These are phyloP conservation scores for Unio pictorum DNA, from an alignment of 2,888 invertebrate genomes.

Conservation along the genomic window DNA sequence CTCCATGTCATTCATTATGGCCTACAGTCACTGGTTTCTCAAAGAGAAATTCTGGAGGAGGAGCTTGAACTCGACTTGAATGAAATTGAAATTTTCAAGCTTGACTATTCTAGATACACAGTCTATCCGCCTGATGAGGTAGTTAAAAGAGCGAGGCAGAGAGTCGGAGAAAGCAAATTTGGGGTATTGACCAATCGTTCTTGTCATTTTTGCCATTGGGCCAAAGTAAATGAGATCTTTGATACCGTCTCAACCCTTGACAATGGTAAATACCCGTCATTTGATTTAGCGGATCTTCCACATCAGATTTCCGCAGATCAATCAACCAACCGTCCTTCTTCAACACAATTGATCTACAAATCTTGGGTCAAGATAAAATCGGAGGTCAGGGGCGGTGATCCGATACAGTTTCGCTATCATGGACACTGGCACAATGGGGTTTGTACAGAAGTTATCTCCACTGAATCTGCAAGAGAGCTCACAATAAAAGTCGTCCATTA, in stretches of 20 bases:
- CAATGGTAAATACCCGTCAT: not conserved
- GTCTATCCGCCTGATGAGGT: constrained; percentile 13
- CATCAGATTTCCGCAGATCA: too few relatives aligned
- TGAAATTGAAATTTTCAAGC: not conserved
- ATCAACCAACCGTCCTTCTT: too few relatives aligned
- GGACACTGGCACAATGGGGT: constrained; percentile 12
- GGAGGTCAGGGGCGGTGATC: constrained; percentile 13
- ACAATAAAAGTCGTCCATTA: constrained; percentile 12
- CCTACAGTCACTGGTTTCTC: constrained; percentile 2
- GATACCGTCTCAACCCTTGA: not conserved
- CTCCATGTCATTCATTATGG: constrained; percentile 17
- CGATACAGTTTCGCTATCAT: constrained; percentile 7
- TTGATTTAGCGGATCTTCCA: not conserved
- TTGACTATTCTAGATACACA: constrained; percentile 7
- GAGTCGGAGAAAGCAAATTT: constrained; percentile 23
- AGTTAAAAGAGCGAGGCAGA: constrained; percentile 15
- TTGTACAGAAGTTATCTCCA: constrained; percentile 8
- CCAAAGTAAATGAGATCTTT: constrained; percentile 11
- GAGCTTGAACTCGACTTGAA: constrained; percentile 5
- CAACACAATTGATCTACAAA: constrained; percentile 5
- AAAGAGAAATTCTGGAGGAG: constrained; percentile 14
- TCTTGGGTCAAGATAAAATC: constrained; percentile 11
- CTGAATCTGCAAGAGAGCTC: not conserved
- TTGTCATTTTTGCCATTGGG: constrained; percentile 27
- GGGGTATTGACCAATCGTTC: constrained; percentile 16